These are phyloP conservation scores for Dryadula phaetusa DNA, from an alignment of 2,888 invertebrate genomes.

Conservation along the genomic window DNA sequence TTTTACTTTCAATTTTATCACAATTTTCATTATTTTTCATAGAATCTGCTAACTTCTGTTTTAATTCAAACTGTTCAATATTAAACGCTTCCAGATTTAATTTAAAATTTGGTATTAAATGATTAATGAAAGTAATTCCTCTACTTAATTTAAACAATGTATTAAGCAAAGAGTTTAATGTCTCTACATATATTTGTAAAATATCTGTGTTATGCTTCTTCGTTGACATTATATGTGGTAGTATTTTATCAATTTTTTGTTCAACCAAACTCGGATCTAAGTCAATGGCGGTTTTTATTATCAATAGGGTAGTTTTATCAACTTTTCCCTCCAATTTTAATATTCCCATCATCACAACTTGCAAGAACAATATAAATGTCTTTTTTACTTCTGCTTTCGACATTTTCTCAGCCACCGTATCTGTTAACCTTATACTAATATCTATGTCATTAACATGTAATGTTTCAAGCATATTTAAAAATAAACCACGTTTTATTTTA, in stretches of 20 bases:
- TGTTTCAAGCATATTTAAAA: conserved; percentile 67
- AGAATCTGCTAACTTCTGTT: conserved; percentile 56
- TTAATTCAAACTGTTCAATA: conserved; percentile 66
- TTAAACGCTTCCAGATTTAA: conserved; percentile 64
- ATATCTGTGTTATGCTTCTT: conserved; percentile 61
- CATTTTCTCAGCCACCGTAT: conserved; percentile 69
- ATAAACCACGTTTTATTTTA: conserved; percentile 68
- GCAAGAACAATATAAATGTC: conserved; percentile 67
- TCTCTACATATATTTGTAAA: conserved; percentile 62
- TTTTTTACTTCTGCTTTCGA: conserved; percentile 73
- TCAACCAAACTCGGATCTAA: conserved; percentile 75
- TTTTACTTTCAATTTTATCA: conserved; percentile 63
- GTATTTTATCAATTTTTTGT: conserved; percentile 64
- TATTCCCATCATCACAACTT: conserved; percentile 69
- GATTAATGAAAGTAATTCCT: conserved; percentile 67
- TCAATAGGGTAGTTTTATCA: conserved; percentile 67
- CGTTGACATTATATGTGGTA: conserved; percentile 69
- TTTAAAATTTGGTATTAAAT: conserved; percentile 71
- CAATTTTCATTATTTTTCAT: conserved; percentile 50
- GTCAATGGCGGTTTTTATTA: conserved; percentile 68
- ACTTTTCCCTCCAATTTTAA: conserved; percentile 70
- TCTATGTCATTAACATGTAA: conserved; percentile 70
- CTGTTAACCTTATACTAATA: conserved; percentile 67
- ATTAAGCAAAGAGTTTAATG: conserved; percentile 70
- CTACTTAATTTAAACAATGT: conserved; percentile 74